Base-by-base conservation (phyloP, 1,140 invertebrate genomes). In the Mycetomoellerius zeteki region DNA sequence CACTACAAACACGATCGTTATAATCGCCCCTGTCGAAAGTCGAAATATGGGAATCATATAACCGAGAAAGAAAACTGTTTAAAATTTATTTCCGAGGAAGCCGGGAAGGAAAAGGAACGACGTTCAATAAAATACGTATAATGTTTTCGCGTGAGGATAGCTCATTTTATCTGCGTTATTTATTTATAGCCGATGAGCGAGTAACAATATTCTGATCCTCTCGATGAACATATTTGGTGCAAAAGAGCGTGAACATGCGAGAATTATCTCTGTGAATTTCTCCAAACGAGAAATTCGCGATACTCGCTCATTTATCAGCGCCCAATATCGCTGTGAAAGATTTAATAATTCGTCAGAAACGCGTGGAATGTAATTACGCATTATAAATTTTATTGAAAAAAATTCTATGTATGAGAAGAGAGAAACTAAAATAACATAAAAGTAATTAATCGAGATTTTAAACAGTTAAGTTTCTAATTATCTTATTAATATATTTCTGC, bases 401-500 rank as follows among this genome's bases (percentile, higher is more conserved):
- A 58, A 43, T 71, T 43, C 12, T 37, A 56, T 30, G 33, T 30
- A 7, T 14, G 24, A 56, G 16, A 78, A 37, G 27, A 81, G 16
- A 27, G 24, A 56, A 58, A 58, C 72, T 72, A 72, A 43, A 71
- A 19, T 69, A 78, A 78, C 60, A 4, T 24, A 75, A 37, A 37
- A 50, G 3, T 65, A 65, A 78, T 24, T 78, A 65, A 58, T 47
- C 19, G 43, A 65, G 30, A 24, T 60, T 76, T 60, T 60, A 50
- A 56, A 64, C 58, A 64, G 50, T 54, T 54, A 69, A 73, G 71
- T 62, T 80, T 69, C 30, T 33, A 54, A 80, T 54, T 81, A 7
- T 56, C 62, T 69, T 33, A 54, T 77, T 65, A 52, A 54, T 52
- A 54, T 81, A 71, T 69, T 80, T 81, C 47, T 81, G 60, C 77